Base-by-base conservation (phyloP, 1,140 invertebrate species). In the Ladona fulva region DNA sequence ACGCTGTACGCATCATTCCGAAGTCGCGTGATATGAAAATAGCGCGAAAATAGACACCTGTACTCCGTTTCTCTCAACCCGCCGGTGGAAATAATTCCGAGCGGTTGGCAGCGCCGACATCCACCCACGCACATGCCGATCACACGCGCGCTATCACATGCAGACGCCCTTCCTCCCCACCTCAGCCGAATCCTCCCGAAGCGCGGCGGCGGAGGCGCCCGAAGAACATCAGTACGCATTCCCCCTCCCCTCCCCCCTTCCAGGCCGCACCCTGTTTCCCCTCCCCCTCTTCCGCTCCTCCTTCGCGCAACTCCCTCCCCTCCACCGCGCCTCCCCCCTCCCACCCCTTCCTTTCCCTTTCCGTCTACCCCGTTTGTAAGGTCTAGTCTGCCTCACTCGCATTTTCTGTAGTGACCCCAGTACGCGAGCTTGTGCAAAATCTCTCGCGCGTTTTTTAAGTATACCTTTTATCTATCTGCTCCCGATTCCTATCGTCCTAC, bases 361-460 rank as follows among this genome's bases (percentile, higher is more conserved):
- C n/a, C 52, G 1, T 16, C n/a, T 22, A 19, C 14, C 52, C 52
- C 52, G 52, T 66, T 66, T 3, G 3, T 12, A 12, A 66, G 52
- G 52, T 66, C 52, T 66, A 66, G 52, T 66, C 52, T 66, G 52
- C 52, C 52, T 66, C 52, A 66, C 52, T 66, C 52, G 52, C 52
- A 66, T 66, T 66, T 66, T 66, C 52, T 66, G 52, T 66, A 66
- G 52, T 66, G 52, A 66, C 52, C 52, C 52, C 52, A 3, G 52
- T 66, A 37, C 52, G 52, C 52, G 52, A 66, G 52, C 52, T 66
- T 66, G 52, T 66, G 52, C 52, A 66, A 66, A n/a, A 66, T 66
- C 52, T 66, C 52, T 66, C 52, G 52, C 52, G 52, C 52, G 12
- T 66, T 66, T 66, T 37, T 66, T 66, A 66, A 66, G 52, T 66